Base-by-base conservation (phyloP, 2,113 vertebrate species). In the Calypte anna region DNA sequence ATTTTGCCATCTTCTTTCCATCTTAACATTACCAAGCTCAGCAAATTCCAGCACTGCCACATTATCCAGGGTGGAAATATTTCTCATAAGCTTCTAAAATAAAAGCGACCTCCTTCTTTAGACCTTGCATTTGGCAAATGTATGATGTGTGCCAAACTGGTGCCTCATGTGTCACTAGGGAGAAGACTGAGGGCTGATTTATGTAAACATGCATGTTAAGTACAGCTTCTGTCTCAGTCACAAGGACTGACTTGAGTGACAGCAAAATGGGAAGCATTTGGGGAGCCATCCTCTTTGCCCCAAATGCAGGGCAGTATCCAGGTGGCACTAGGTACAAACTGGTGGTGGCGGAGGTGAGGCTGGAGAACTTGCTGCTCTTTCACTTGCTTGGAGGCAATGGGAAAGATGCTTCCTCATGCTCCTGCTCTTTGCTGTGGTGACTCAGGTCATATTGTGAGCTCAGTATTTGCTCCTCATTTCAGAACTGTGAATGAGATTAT, bases 401-500 rank as follows among this genome's bases (percentile, higher is more conserved):
- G 17, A 84, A 40, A 86, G 18, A 31, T n/a, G 15, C 25, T 51
- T 76, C 21, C 50, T 8, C 31, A 3, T 43, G 75, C 59, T 84
- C 73, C 48, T 86, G 44, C 50, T 93, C n/a, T 68, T 69, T 79
- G 80, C 66, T 30, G 82, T 75, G n/a, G 57, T 96, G 93, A 93
- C 54, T 96, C 82, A 79, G 85, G 81, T 68, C 91, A 69, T 1
- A 0, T 31, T 86, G 40, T 75, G 90, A 84, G 61, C 64, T 94
- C 46, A 43, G 81, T 57, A 59, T 91, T 87, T 93, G 27, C 58
- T 91, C 14, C 64, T 88, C 46, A 27, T 64, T 88, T 64, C 82
- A 93, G 80, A 92, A 91, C 91, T 48, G 38, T 84, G 90, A 90
- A 88, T 48, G 80, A 91, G 86, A 93, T 93, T 92, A 76, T 58